These are phyloP conservation scores for Muntiacus reevesi DNA, from an alignment of 2,113 vertebrate species.

Conservation along the genomic window DNA sequence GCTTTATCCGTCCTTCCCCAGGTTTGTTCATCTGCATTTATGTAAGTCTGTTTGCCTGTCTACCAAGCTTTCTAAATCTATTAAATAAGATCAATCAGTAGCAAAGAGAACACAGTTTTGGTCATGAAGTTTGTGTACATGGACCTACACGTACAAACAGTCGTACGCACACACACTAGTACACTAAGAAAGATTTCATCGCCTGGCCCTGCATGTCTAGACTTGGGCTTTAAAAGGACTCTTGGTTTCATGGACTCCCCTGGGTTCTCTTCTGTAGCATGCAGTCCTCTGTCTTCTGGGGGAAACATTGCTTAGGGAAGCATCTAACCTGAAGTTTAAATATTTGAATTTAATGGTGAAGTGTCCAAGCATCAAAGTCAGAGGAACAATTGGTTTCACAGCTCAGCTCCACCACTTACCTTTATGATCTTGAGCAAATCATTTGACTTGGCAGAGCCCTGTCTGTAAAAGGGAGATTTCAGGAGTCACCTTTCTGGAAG, in stretches of 20 bases:
- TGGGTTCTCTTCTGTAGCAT: background rate
- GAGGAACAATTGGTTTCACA: background rate
- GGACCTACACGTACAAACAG: accelerated
- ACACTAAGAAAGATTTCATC: constrained; percentile 3
- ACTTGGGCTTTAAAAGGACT: background rate
- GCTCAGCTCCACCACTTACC: background rate
- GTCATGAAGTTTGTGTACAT: background rate
- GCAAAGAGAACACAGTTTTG: background rate
- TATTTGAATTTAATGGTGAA: background rate
- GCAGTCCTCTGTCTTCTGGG: background rate
- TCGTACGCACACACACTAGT: background rate
- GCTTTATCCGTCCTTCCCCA: background rate
- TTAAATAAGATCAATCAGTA: constrained; percentile 38
- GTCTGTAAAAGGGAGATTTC: background rate
- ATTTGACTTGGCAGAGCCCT: background rate
- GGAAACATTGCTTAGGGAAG: background rate
- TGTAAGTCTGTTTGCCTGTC: background rate
- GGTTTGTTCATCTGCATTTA: background rate
- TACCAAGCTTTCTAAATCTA: background rate
- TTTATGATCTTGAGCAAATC: background rate
- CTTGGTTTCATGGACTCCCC: constrained; percentile 41
- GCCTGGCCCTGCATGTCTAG: constrained; percentile 20
- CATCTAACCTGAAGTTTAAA: background rate
- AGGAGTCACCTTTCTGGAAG: background rate
- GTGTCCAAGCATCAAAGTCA: background rate